Base-by-base conservation (phyloP, 2,888 invertebrate species). In the Rutpela maculata region DNA sequence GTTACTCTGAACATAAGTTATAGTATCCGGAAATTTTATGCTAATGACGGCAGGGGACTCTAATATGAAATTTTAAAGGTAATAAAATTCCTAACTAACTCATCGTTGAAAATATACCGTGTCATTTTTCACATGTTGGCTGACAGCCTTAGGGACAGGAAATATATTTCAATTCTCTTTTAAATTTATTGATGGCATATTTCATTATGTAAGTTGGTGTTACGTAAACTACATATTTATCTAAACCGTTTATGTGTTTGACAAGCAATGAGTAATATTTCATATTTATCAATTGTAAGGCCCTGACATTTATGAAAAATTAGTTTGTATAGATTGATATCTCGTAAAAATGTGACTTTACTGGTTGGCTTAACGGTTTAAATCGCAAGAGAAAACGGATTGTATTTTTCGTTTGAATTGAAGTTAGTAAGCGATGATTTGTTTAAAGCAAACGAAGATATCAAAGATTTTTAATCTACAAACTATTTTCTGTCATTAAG, bases 251-350 rank as follows among this genome's bases (percentile, higher is more conserved):
- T 59, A 59, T 22, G 59, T 19, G 22, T 19, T 59, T 59, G 59
- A 59, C 59, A 59, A 59, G 59, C 59, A 11, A 19, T 59, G 59
- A 59, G 19, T 59, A 59, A 59, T 22, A 59, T 59, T 22, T 22
- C 19, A 11, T 59, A 59, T 59, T 59, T 59, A 59, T 59, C 59
- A 59, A 59, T 59, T 59, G 18, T 12, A 59, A 59, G 1, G 19
- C 50, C 50, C 5, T 50, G 50, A 50, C 50, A 50, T 50, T n/a
- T 15, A 50, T 50, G 50, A 50, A 50, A 50, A n/a, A 50, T 50
- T 50, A 50, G 12, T 50, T 50, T 50, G n/a, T 50, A 50, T 50
- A 6, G 50, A 50, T 50, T 50, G 50, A 50, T 50, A n/a, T n/a
- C 50, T 50, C n/a, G n/a, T 12, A n/a, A n/a, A 50, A n/a, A 17